phyloP scores from a whole-genome alignment of 2,113 vertebrate genomes.

The Corynorhinus townsendii region DNA sequence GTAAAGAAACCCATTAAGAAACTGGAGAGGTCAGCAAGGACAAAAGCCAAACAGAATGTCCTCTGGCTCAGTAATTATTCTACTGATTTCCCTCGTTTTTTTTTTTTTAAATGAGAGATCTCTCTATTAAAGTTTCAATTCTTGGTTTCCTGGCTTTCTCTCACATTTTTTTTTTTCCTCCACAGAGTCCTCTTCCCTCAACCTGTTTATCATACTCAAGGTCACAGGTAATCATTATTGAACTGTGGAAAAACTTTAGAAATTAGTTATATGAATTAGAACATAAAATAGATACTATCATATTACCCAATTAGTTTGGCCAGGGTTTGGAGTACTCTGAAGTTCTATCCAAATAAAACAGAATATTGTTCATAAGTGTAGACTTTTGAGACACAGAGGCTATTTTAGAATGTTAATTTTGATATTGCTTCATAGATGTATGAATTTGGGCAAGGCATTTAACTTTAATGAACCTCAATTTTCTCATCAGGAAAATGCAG shows the following conservation, averaged over 20 bases:
- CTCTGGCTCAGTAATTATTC: background rate
- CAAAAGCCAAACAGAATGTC: background rate
- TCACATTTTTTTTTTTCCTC: background rate
- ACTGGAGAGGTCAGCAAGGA: background rate
- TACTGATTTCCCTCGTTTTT: background rate
- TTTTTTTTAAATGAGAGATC: background rate
- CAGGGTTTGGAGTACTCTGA: background rate
- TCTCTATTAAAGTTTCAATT: background rate
- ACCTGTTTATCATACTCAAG: background rate
- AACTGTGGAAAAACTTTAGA: background rate
- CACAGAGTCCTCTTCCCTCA: background rate
- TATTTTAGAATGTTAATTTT: background rate
- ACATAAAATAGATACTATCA: background rate
- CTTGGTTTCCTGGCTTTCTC: background rate
- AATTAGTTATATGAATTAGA: slow-evolving; percentile 18
- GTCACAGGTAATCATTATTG: background rate
- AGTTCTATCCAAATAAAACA: background rate
- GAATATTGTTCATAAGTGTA: background rate
- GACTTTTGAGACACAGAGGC: background rate
- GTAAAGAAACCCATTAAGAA: background rate
- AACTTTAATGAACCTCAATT: background rate
- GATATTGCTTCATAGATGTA: background rate
- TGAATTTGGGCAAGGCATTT: slow-evolving; percentile 16
- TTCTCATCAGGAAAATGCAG: background rate
- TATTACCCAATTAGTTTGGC: background rate